Evolutionary conservation across 2,113 vertebrate genomes (phyloP).

Genomic region (Dolichallabes microphthalmus): DNA sequence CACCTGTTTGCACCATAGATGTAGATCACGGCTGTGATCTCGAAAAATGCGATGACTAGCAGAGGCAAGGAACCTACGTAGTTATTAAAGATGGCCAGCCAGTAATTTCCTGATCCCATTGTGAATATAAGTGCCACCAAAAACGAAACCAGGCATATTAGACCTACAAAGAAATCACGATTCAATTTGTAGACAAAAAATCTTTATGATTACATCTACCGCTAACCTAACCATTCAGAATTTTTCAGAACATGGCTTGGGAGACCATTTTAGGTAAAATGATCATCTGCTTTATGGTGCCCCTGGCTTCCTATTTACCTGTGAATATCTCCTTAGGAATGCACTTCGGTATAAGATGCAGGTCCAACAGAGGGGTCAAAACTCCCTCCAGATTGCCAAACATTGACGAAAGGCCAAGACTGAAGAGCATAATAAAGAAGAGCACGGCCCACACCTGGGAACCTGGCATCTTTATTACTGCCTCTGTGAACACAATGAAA

Average conservation of each 20-base stretch:
- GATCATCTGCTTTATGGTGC: background rate
- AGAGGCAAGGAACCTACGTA: conserved; percentile 80
- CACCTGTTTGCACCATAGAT: conserved; percentile 82
- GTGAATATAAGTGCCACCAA: conserved; percentile 78
- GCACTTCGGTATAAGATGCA: conserved; percentile 66
- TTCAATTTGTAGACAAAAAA: background rate
- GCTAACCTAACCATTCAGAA: background rate
- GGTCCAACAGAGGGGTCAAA: conserved; percentile 78
- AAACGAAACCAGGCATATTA: conserved; percentile 74
- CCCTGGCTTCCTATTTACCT: conserved; percentile 67
- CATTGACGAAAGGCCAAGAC: conserved; percentile 88
- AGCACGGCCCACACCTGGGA: conserved; percentile 84
- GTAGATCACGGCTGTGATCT: conserved; percentile 75
- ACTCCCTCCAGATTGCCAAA: conserved; percentile 85
- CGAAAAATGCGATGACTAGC: conserved; percentile 80
- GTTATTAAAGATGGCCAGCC: conserved; percentile 86
- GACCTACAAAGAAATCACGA: conserved; percentile 59
- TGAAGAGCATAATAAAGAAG: conserved; percentile 88
- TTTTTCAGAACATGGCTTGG: background rate
- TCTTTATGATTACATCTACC: background rate
- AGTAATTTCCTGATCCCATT: conserved; percentile 84
- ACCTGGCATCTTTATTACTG: conserved; percentile 81
- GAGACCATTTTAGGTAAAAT: background rate
- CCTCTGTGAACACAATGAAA: conserved; percentile 87
- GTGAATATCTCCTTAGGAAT: conserved; percentile 78